phyloP scores from a whole-genome alignment of 1,140 invertebrate species.

The Contarinia nasturtii region DNA sequence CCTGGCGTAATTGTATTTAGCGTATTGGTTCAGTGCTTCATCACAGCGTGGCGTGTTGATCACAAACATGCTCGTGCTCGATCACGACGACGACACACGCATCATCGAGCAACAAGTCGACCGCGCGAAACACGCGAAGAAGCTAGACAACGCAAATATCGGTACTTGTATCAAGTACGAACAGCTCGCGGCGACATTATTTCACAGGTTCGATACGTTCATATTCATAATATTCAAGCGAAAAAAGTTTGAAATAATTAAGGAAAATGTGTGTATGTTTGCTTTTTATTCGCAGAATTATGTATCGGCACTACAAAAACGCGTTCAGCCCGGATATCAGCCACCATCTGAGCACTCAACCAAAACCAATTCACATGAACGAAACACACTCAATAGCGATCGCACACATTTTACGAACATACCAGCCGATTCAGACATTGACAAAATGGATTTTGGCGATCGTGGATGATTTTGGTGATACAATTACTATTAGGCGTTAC shows the following conservation, averaged over 20 bases:
- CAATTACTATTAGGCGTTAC: too few species aligned
- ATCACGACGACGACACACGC: conserved; percentile 12
- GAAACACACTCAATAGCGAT: conserved; percentile 54
- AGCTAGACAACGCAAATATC: conserved; percentile 60
- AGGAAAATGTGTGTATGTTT: conserved; percentile 1
- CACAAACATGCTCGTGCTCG: conserved; percentile 14
- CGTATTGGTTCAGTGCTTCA: conserved; percentile 23
- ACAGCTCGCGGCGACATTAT: conserved; percentile 77
- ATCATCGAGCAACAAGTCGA: conserved; percentile 11
- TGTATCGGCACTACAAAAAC: conserved; percentile 56
- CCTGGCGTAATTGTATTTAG: conserved; percentile 19
- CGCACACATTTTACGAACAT: conserved; percentile 47
- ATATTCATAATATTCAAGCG: neutral
- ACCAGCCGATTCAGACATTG: conserved; percentile 27
- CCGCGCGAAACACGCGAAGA: conserved; percentile 50
- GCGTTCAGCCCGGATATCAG: conserved; percentile 28
- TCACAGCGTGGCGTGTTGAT: conserved; percentile 22
- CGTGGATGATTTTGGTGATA: conserved; percentile 16
- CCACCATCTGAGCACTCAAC: conserved; percentile 20
- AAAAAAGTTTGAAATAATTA: neutral
- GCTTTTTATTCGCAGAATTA: conserved; percentile 37
- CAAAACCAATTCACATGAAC: conserved; percentile 35
- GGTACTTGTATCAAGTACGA: conserved; percentile 74
- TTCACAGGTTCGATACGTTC: conserved; percentile 43
- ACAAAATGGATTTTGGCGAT: conserved; percentile 23